Evolutionary conservation across 2,888 invertebrate species (phyloP), one percentile per base, ranked within the genome.

Genomic region (Resseliella maxima): DNA sequence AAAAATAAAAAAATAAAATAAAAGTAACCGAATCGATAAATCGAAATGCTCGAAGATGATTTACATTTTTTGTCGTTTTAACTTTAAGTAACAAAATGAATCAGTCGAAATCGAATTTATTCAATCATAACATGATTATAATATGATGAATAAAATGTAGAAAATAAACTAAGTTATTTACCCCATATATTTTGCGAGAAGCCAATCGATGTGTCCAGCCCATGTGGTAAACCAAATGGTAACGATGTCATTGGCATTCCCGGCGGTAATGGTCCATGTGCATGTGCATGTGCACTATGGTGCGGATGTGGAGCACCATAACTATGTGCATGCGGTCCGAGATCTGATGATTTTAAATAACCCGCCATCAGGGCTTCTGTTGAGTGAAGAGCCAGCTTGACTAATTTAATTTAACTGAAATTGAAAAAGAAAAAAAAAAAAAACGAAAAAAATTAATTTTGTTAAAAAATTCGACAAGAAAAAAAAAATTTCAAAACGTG

Each of bases 141-240:
- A 8, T 8, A 50, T 2, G 15, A 31, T 35, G 5, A 21, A 27
- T 50, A 18, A 18, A 50, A 85, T 35, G 5, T 18, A 36, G 38
- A n/a, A 36, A 72, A 10, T 0, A n/a, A 64, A 64, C 12, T n/a
- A 64, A 38, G 87, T 88, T 91, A 91, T 90, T 91, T 91, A 91
- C 91, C 91, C 91, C 91, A 91, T 91, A 91, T 91, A 91, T 91
- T 91, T 91, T 91, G 91, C 90, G 91, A 90, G 89, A 91, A 91
- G 90, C 91, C 91, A 89, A 91, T 91, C 6, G 85, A 38, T 88
- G 91, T 91, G 89, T 91, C 91, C 88, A 91, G 89, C 88, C 91
- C 91, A 88, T 91, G 91, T 88, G 91, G 91, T 89, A 91, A 89
- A 89, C 91, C 91, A 89, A 91, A 91, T 89, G 91, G 91, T 87